phyloP scores from a whole-genome alignment of 2,113 vertebrate genomes.

The Pholis gunnellus region DNA sequence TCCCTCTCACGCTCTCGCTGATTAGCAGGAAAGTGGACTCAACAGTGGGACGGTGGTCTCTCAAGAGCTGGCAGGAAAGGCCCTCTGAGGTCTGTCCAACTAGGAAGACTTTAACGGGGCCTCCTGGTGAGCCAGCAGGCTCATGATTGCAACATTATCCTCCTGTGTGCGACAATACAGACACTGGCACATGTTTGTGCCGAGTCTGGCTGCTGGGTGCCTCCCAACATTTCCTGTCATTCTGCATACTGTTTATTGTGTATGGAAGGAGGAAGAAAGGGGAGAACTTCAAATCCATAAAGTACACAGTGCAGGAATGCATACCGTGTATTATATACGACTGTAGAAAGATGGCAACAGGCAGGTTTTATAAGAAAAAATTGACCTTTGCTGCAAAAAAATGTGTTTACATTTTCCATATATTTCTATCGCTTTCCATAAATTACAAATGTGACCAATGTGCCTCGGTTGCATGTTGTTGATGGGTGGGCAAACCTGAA shows the following conservation, averaged over 20 bases:
- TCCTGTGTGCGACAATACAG: constrained; percentile 38
- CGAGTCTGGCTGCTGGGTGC: constrained; percentile 15
- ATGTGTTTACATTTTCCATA: neutral
- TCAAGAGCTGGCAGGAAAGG: constrained; percentile 32
- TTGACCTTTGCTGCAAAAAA: neutral
- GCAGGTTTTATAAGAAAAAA: neutral
- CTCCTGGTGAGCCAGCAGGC: constrained; percentile 40
- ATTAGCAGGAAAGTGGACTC: constrained; percentile 58
- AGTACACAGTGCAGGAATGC: neutral
- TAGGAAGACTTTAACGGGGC: constrained; percentile 51
- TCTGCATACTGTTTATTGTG: neutral
- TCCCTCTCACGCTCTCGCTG: constrained; percentile 18
- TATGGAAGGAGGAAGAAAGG: neutral
- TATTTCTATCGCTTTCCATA: neutral
- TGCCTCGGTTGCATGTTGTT: neutral
- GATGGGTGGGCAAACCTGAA: neutral
- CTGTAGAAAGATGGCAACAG: neutral
- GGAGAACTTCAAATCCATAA: neutral
- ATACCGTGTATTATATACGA: neutral
- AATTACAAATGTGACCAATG: neutral
- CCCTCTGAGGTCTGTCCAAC: constrained; percentile 45
- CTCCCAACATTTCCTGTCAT: constrained; percentile 19
- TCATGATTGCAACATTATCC: constrained; percentile 51
- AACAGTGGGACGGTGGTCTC: constrained; percentile 28
- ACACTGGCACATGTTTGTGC: constrained; percentile 9